Base-by-base conservation (phyloP, 2,888 invertebrate genomes). In the Folsomia manolachei region DNA sequence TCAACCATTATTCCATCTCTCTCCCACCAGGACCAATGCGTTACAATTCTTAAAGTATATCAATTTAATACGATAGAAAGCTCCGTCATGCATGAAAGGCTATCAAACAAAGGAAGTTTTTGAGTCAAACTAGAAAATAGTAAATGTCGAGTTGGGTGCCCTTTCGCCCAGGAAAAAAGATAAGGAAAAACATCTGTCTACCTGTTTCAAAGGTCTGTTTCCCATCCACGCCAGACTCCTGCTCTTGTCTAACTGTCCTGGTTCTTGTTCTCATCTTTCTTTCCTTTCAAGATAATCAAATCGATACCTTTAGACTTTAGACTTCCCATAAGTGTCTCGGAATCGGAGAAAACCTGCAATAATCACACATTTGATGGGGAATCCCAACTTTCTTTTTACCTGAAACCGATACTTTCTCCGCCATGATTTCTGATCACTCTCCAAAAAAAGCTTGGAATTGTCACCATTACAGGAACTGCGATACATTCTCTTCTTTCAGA, bases 11-110 rank as follows among this genome's bases (percentile, higher is more conserved):
- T 39, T 39, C 4, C 39, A 9, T 39, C 39, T 39, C 7, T 39
- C 39, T 9, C 14, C 39, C 39, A 9, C 39, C 14, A 9, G 7
- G 39, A 39, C 39, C n/a, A n/a, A n/a, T n/a, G n/a, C n/a, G n/a
- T n/a, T n/a, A n/a, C 39, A 39, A 9, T 39, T 39, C 66, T 61
- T n/a, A 73, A 67, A 67, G 76, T 72, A 73, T 72, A 71, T 65
- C 73, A 74, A 72, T 60, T 60, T 60, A 39, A 39, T 60, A 26
- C 39, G 19, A 61, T 39, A n/a, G 67, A 71, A 62, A 39, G 39
- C 39, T 39, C 39, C 68, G 71, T 62, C 62, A 62, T 62, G 62
- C 19, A 24, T 21, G 23, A 25, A 9, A 62, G 62, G 26, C 27
- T 64, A n/a, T 64, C 27, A 64, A 64, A 64, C 64, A 27, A 64